Evolutionary conservation across 2,113 vertebrate genomes (phyloP), one percentile per base, ranked within the genome.

Genomic region (Myodes glareolus): DNA sequence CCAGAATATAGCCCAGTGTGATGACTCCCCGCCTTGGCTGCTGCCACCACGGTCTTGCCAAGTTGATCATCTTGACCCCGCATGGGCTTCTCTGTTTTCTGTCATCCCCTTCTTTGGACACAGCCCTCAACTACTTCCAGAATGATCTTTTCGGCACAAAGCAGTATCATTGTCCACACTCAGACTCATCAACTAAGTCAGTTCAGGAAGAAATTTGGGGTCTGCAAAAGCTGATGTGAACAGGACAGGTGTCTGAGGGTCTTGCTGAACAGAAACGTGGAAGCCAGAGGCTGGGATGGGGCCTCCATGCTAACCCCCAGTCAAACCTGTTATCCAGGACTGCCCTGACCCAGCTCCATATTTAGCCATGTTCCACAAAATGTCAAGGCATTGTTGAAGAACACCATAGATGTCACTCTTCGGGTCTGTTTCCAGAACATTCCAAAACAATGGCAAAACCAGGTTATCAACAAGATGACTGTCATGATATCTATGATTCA

Each of bases 311-410:
- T 33, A 55, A 68, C 58, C 21, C 87, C 42, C 17, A 61, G 50
- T 42, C 12, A 13, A 4, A 14, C 75, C 67, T 55, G 14, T 65
- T 63, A 13, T 31, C 68, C 45, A 33, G 87, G 47, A n/a, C 29
- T 45, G 16, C 50, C 75, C 80, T 45, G 58, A 65, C 42, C 11
- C 33, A 13, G 81, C n/a, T 36, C 39, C 45, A 85, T 42, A 73
- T 14, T 85, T n/a, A 88, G 45, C 45, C 63, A n/a, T 1, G 19
- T 47, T 93, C 91, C 65, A 82, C 77, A 92, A 91, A 88, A 91
- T 45, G 39, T 77, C 76, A 50, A 14, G 11, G 76, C 19, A 88
- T 86, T 55, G 23, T 45, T 47, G 73, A 47, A 10, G 8, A 92
- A 81, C 50, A 82, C 70, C 5, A 68, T 3, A 11, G 17, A 47